Base-by-base conservation (phyloP, 2,888 invertebrate species). In the Tholera decimalis region DNA sequence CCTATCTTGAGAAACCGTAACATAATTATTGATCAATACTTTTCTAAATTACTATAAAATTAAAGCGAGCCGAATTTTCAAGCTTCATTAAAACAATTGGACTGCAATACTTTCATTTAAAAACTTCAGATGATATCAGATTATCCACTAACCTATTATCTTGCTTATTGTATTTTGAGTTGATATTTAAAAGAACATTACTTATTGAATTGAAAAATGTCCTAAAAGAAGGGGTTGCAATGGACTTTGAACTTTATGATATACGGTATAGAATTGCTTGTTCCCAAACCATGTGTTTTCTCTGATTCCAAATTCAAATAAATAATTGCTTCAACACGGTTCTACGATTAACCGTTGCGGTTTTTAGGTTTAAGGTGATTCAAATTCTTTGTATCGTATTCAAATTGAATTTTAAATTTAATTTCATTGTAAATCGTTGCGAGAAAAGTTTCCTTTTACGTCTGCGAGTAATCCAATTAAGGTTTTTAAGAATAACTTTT, bases 321-420 rank as follows among this genome's bases (percentile, higher is more conserved):
- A n/a, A 37, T 44, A 44, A 44, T 26, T 44, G 24, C 24, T 91
- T 92, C 87, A 86, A 86, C 87, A 90, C 89, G 92, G 85, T 89
- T 82, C 88, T 77, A 77, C 84, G 88, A 85, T 73, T 85, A 80
- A 83, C 88, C 85, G 77, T 84, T 64, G 87, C 80, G 87, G 88
- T 87, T 85, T 87, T 84, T 73, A 80, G 85, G 86, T 83, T 85
- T 85, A 88, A 87, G 83, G 72, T 79, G 72, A 73, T 79, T 73
- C 73, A 74, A 82, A 83, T 81, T 85, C 85, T 85, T 87, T 89
- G 82, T 83, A 79, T 84, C 79, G 84, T 73, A 86, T 82, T 62
- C 70, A 66, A 87, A 89, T 91, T 88, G 77, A 86, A 88, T 89
- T 88, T 82, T 47, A 71, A 82, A 69, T 76, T 59, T 86, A 86